phyloP scores from a whole-genome alignment of 2,113 vertebrate species.

The Stomatorhinus ivindoensis region DNA sequence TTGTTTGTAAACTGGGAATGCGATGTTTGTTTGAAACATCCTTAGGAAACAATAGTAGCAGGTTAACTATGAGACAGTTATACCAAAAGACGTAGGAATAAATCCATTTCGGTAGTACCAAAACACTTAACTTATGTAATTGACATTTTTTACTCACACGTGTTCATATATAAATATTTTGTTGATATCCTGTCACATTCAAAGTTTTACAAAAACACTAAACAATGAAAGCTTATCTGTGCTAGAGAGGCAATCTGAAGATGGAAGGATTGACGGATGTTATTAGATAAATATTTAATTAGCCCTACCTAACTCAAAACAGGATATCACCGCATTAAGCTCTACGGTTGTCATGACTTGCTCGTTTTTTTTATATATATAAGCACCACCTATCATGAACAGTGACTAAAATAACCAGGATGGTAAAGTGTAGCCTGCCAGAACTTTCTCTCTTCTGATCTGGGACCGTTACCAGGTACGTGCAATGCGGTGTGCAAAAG shows the following conservation, averaged over 20 bases:
- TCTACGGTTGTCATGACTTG: not conserved
- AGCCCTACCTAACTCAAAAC: not conserved
- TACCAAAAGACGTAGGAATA: not conserved
- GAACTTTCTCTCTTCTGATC: not conserved
- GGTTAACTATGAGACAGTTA: not conserved
- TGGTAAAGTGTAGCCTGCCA: not conserved
- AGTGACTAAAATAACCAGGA: slow-evolving; percentile 10
- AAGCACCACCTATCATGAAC: not conserved
- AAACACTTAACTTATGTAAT: not conserved
- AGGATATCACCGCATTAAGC: not conserved
- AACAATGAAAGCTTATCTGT: not conserved
- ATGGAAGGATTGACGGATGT: not conserved
- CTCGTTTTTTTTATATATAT: not conserved
- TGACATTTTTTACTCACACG: not conserved
- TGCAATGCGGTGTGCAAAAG: not conserved
- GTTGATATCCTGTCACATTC: not conserved
- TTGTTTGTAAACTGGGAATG: not conserved
- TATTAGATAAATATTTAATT: not conserved
- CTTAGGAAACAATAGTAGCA: not conserved
- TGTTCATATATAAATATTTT: not conserved
- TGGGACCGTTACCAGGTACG: slow-evolving; percentile 37
- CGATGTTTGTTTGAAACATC: not conserved
- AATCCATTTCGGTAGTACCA: not conserved
- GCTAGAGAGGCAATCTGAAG: not conserved
- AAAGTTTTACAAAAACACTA: not conserved